These are phyloP conservation scores for Tonatia bakeri DNA, from an alignment of 2,113 vertebrate species.

Conservation along the genomic window DNA sequence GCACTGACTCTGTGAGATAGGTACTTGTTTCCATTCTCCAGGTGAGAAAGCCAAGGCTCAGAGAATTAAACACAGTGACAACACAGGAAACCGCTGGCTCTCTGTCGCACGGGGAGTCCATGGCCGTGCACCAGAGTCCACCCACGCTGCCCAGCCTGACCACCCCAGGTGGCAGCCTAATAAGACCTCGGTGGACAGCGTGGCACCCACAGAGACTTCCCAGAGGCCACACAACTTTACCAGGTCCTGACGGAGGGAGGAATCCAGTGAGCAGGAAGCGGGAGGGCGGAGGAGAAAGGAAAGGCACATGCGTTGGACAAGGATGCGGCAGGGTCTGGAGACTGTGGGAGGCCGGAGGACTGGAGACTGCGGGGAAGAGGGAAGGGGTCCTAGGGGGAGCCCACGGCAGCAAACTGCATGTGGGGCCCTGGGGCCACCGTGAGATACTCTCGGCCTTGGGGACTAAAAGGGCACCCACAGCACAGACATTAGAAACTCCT, in stretches of 20 bases:
- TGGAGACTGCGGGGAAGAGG: not conserved
- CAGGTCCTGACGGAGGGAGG: not conserved
- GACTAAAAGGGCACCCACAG: not conserved
- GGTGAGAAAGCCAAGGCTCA: not conserved
- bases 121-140: no score
- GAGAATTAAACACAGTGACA: not conserved
- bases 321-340: not conserved
- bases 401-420: accelerated
- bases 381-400: not conserved
- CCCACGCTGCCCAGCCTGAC: not conserved
- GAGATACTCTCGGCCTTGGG: not conserved
- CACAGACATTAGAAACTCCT: not conserved
- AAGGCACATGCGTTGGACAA: not conserved
- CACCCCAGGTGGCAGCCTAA: not conserved
- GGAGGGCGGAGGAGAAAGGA: not conserved
- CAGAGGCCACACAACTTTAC: accelerated
- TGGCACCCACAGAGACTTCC: not conserved
- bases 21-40: not conserved
- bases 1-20: not conserved
- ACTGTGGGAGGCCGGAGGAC: accelerated
- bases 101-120: not conserved
- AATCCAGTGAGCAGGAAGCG: not conserved
- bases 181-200: not conserved
- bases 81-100: not conserved
- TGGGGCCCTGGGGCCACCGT: no score